phyloP scores from a whole-genome alignment of 2,797 vertebrate genomes.

The Buphagus erythrorhynchus region DNA sequence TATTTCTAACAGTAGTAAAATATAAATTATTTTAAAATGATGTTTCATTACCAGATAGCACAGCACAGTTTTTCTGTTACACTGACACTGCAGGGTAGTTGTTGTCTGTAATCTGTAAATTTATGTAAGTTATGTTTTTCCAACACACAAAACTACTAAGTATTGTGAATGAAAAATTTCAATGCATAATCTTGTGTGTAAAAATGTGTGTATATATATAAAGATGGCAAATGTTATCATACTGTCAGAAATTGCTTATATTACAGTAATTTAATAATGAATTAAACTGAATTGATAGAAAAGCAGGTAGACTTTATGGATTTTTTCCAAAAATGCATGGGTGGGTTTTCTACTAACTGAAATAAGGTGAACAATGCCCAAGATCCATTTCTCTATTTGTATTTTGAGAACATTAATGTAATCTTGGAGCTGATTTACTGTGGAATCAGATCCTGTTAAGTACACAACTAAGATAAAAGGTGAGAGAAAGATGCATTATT shows the following conservation, averaged over 20 bases:
- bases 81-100: background rate
- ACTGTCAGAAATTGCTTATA: background rate
- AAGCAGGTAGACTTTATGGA: background rate
- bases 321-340: background rate
- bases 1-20: background rate
- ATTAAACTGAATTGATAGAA: background rate
- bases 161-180: background rate
- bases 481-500: background rate
- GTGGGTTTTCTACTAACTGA: background rate
- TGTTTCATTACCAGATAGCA: background rate
- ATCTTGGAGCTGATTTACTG: background rate
- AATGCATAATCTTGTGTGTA: background rate
- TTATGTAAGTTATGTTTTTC: background rate
- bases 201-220: background rate
- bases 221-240: background rate
- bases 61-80: background rate
- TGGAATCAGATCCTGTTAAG: background rate
- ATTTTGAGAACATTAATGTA: background rate
- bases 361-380: background rate
- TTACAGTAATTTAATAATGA: background rate
- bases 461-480: background rate
- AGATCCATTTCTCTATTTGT: background rate
- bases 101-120: background rate
- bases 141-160: background rate
- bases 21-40: background rate